These are phyloP conservation scores for Macrotus californicus DNA, from an alignment of 2,113 vertebrate species.

Conservation along the genomic window DNA sequence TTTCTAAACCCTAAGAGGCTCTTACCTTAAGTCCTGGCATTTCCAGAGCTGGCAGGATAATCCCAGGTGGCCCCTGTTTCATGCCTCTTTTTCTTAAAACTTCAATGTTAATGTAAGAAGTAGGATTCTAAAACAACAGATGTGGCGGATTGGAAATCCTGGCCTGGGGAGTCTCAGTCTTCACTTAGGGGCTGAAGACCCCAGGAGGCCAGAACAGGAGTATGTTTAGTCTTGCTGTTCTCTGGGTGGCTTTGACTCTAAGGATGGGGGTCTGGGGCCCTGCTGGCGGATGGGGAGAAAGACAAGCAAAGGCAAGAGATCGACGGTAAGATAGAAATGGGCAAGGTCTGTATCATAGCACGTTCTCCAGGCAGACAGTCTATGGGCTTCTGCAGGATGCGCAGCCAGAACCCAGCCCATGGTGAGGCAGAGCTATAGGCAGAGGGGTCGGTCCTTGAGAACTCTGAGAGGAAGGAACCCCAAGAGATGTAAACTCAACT, in stretches of 20 bases:
- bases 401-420: not conserved
- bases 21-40: not conserved
- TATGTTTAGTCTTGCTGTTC: not conserved
- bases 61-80: not conserved
- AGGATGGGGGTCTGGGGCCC: accelerated
- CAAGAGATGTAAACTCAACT: not conserved
- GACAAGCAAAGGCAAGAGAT: not conserved
- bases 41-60: not conserved
- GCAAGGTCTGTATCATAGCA: too few relatives aligned
- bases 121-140: not conserved
- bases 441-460: not conserved
- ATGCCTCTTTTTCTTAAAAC: not conserved
- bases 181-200: not conserved
- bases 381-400: accelerated
- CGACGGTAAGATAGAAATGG: not conserved
- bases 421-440: not conserved
- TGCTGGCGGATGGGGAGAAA: not conserved
- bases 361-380: not conserved
- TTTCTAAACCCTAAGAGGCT: not conserved
- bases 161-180: not conserved
- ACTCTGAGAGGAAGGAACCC: not conserved
- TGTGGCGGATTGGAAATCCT: accelerated
- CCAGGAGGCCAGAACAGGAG: not conserved
- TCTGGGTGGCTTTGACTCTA: not conserved
- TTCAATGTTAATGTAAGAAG: not conserved